phyloP scores from a whole-genome alignment of 2,113 vertebrate species.

The Arizona elegans region DNA sequence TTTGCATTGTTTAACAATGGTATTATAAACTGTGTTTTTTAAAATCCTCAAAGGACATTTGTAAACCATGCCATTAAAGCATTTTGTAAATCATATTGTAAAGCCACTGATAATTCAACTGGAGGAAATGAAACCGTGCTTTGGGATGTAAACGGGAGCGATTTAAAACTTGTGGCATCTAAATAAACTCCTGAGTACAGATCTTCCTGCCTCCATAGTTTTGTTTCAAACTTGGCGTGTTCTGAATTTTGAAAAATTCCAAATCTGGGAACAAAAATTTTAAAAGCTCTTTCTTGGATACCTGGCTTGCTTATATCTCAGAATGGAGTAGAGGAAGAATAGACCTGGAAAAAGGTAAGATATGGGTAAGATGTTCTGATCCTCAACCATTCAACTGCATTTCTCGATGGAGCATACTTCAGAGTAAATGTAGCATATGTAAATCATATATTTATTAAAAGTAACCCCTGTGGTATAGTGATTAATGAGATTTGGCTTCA shows the following conservation, averaged over 20 bases:
- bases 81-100: conserved; percentile 66
- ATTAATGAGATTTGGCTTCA: background rate
- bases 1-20: conserved; percentile 55
- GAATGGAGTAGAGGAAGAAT: background rate
- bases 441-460: background rate
- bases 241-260: background rate
- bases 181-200: conserved; percentile 69
- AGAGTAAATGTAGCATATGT: background rate
- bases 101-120: conserved; percentile 66
- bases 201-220: conserved; percentile 35
- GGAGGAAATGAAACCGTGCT: conserved; percentile 51
- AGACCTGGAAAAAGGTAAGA: background rate
- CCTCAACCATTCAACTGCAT: background rate
- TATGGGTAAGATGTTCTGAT: background rate
- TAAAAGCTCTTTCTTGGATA: background rate
- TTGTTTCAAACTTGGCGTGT: background rate
- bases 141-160: conserved; percentile 57
- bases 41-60: conserved; percentile 63
- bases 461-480: background rate
- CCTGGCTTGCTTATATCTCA: background rate
- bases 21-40: conserved; percentile 66
- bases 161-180: conserved; percentile 60
- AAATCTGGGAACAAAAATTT: background rate
- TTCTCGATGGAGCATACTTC: background rate
- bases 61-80: conserved; percentile 61